These are phyloP conservation scores for Schizopygopsis malacanthus DNA, from an alignment of 2,797 vertebrate species.

Conservation along the genomic window DNA sequence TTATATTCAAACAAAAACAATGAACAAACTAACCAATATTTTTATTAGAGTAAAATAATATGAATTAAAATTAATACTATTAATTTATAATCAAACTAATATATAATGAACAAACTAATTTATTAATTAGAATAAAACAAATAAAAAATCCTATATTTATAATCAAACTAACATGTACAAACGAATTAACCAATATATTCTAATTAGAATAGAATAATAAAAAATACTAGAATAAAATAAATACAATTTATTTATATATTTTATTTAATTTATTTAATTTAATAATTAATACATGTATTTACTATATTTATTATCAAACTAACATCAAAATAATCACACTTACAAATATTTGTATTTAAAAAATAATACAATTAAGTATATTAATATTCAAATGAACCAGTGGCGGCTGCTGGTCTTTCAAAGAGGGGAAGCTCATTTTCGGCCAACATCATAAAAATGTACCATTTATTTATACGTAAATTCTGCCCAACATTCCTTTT, in stretches of 20 bases:
- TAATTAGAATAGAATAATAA: background rate
- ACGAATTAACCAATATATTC: background rate
- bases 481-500: too few relatives aligned
- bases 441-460: too few relatives aligned
- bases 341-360: background rate
- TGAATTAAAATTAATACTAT: background rate
- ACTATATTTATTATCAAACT: background rate
- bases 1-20: too few relatives aligned
- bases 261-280: too few relatives aligned
- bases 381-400: background rate
- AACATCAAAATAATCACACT: background rate
- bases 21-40: too few relatives aligned
- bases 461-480: too few relatives aligned
- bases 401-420: too few relatives aligned
- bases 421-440: too few relatives aligned
- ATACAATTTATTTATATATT: too few relatives aligned
- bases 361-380: background rate
- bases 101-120: background rate
- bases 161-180: background rate
- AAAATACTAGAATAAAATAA: background rate
- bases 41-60: too few relatives aligned
- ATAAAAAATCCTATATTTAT: background rate
- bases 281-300: too few relatives aligned
- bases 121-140: background rate
- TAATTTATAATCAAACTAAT: background rate